These are phyloP conservation scores for Grus americana DNA, from an alignment of 2,113 vertebrate genomes.

Conservation along the genomic window DNA sequence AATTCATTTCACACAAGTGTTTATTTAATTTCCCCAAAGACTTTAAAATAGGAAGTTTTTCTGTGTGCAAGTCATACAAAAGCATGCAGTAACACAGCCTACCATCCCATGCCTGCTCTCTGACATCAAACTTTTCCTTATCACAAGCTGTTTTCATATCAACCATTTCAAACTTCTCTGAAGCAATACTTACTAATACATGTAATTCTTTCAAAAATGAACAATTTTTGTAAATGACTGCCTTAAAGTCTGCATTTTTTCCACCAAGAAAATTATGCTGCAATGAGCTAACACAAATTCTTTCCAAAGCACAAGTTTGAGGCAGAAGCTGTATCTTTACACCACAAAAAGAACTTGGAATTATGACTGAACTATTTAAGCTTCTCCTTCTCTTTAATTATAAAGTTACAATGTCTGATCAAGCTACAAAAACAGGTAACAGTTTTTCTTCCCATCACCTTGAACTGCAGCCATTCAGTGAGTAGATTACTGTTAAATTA, in stretches of 20 bases:
- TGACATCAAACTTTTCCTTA: background rate
- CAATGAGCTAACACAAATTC: background rate
- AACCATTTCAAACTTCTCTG: background rate
- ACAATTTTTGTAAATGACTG: rapidly evolving
- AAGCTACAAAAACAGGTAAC: background rate
- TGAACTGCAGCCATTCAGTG: background rate
- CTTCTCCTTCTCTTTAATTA: background rate
- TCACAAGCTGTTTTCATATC: background rate
- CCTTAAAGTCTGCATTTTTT: background rate
- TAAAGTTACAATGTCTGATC: background rate
- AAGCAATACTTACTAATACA: background rate
- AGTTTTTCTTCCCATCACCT: background rate
- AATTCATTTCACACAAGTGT: background rate
- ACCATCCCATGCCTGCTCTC: background rate
- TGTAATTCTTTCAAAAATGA: background rate
- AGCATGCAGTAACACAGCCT: background rate
- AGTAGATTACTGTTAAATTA: background rate
- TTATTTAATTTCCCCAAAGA: background rate
- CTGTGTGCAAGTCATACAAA: background rate
- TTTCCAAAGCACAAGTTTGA: background rate
- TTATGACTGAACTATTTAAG: background rate
- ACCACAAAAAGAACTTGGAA: background rate
- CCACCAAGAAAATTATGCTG: background rate
- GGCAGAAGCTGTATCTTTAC: background rate
- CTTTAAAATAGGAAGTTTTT: background rate